Evolutionary conservation across 2,888 invertebrate species (phyloP), one percentile per base, ranked within the genome.

Genomic region (Caprella mutica): DNA sequence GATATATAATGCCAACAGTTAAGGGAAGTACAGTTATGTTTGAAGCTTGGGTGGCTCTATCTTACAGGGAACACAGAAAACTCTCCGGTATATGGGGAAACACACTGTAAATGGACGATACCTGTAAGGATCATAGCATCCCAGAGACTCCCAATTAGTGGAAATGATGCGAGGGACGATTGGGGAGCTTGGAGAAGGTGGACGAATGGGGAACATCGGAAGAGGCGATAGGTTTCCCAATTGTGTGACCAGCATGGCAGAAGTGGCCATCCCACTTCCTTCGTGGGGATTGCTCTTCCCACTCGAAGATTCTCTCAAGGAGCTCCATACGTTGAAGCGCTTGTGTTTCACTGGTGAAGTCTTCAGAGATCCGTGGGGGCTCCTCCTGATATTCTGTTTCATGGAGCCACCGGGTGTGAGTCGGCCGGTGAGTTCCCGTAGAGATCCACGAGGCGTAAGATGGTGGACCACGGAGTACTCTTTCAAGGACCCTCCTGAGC

Each of bases 131-230:
- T 58, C 58, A 56, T 61, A 61, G 46, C 46, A 44, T 52, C 61
- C 61, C 8, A 61, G 58, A 21, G 61, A 61, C 58, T 61, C 61
- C 61, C 61, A 61, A 53, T 61, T 58, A 44, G 61, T 61, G 38
- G 61, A 61, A 50, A 61, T 61, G 56, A 61, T 58, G 50, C 61
- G 51, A 19, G 58, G 58, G 38, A 61, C 53, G 39, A 61, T 39
- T 24, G 61, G 61, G 27, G 61, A 61, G 23, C 58, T 46, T 30
- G 61, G 61, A 23, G 58, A 56, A 50, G 56, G 52, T n/a, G 61
- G 58, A 19, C 55, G 55, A 6, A 42, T 23, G 33, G 59, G 59
- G 35, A 56, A 52, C 17, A 42, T 23, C n/a, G n/a, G n/a, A n/a
- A n/a, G n/a, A n/a, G n/a, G 9, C 23, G 6, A 6, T 23, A n/a